phyloP scores from a whole-genome alignment of 2,888 invertebrate species.

The Tiliacea aurago region DNA sequence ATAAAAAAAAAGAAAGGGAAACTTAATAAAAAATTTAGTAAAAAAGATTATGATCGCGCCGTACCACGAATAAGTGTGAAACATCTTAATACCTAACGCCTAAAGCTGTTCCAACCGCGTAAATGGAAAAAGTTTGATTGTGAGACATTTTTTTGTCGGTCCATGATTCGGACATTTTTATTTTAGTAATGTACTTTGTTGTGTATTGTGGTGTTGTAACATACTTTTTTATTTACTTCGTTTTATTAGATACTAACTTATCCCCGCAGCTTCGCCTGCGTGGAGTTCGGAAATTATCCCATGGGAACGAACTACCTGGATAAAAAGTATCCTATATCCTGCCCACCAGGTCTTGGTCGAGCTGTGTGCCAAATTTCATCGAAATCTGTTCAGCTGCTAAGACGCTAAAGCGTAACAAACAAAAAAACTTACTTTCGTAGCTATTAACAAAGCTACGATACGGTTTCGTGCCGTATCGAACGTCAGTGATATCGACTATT shows the following conservation, averaged over 20 bases:
- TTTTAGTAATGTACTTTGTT: constrained; percentile 71
- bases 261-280: no score
- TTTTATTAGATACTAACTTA: neutral
- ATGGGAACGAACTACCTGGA: no score
- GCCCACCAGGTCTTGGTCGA: no score
- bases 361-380: no score
- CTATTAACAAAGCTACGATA: no score
- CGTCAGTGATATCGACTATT: no score
- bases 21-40: neutral
- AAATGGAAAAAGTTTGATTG: constrained; percentile 90
- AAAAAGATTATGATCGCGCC: neutral
- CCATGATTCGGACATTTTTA: constrained; percentile 83
- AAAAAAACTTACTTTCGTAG: no score
- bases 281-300: no score
- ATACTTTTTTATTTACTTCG: constrained; percentile 12
- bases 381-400: no score
- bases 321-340: no score
- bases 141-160: constrained; percentile 83
- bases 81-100: constrained; percentile 68
- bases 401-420: no score
- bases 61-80: constrained; percentile 31
- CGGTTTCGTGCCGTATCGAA: no score
- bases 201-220: constrained; percentile 41
- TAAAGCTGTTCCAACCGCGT: constrained; percentile 78
- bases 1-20: neutral